Evolutionary conservation across 2,888 invertebrate genomes (phyloP).

Genomic region (Euspilapteryx auroguttella): DNA sequence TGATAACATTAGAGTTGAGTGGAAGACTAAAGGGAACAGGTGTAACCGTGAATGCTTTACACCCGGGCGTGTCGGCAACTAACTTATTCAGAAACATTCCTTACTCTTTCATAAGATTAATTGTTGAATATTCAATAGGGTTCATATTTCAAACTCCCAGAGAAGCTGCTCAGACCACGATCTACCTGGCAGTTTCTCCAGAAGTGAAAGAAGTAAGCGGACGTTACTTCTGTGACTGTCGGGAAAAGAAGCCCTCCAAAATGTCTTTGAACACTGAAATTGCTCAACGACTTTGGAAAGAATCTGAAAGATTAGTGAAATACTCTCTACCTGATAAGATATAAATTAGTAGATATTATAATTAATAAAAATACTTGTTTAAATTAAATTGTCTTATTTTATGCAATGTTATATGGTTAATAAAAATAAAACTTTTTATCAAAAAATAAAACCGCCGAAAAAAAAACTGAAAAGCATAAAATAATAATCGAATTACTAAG

Average conservation of each 20-base stretch:
- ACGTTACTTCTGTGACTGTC: constrained; percentile 66
- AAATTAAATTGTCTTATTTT: too few relatives aligned
- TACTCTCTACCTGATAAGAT: constrained; percentile 11
- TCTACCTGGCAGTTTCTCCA: constrained; percentile 60
- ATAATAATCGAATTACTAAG: too few relatives aligned
- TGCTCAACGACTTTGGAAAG: constrained; percentile 65
- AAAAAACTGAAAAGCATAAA: too few relatives aligned
- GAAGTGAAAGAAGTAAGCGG: constrained; percentile 63
- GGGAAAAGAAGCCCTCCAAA: constrained; percentile 45
- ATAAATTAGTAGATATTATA: too few relatives aligned
- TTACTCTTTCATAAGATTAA: constrained; percentile 21
- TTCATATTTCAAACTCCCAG: constrained; percentile 58
- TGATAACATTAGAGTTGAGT: constrained; percentile 66
- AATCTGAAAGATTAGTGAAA: constrained; percentile 62
- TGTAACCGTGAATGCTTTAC: constrained; percentile 69
- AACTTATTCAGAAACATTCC: constrained; percentile 66
- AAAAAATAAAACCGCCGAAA: too few relatives aligned
- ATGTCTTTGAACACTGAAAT: constrained; percentile 51
- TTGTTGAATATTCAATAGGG: constrained; percentile 20
- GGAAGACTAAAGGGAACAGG: constrained; percentile 58
- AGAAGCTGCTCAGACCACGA: constrained; percentile 68
- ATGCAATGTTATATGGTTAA: too few relatives aligned
- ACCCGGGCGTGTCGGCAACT: constrained; percentile 72
- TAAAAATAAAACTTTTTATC: too few relatives aligned
- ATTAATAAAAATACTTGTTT: too few relatives aligned